phyloP scores from a whole-genome alignment of 2,113 vertebrate species.

The Gambusia affinis region DNA sequence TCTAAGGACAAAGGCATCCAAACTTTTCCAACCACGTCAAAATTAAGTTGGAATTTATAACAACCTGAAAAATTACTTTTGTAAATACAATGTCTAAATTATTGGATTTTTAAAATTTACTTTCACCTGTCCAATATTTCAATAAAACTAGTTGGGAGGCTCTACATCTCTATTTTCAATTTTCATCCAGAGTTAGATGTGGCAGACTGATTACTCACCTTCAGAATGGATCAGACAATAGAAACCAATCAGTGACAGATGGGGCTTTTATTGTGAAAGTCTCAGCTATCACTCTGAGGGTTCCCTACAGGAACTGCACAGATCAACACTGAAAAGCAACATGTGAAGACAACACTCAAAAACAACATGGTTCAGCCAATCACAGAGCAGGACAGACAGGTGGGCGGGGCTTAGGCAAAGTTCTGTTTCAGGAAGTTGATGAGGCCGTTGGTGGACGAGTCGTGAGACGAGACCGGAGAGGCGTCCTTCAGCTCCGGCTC shows the following conservation, averaged over 20 bases:
- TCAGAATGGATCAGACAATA: background rate
- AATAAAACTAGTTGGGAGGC: too few relatives aligned
- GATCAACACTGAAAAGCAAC: constrained; percentile 9
- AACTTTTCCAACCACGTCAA: too few relatives aligned
- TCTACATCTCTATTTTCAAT: too few relatives aligned
- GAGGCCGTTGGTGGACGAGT: constrained; percentile 95
- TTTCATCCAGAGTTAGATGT: too few relatives aligned
- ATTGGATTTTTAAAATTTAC: too few relatives aligned
- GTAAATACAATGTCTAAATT: too few relatives aligned
- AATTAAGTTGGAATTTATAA: too few relatives aligned
- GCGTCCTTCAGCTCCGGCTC: constrained; percentile 89
- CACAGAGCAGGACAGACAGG: background rate
- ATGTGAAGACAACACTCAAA: constrained; percentile 27
- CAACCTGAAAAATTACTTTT: too few relatives aligned
- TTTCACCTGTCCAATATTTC: too few relatives aligned
- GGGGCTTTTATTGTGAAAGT: constrained; percentile 66
- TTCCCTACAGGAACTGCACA: constrained; percentile 40
- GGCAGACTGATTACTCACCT: too few relatives aligned
- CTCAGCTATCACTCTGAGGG: constrained; percentile 5
- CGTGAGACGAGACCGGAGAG: constrained; percentile 86
- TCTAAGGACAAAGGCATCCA: too few relatives aligned
- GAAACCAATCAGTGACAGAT: constrained; percentile 34
- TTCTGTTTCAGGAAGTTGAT: constrained; percentile 96
- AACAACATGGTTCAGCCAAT: constrained; percentile 31
- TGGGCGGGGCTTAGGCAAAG: constrained; percentile 70